A percentile compares a stretch with the other conserved stretches of the same genome.
phyloP scores from a whole-genome alignment of 2,113 vertebrate species.

The Plotosus lineatus region DNA sequence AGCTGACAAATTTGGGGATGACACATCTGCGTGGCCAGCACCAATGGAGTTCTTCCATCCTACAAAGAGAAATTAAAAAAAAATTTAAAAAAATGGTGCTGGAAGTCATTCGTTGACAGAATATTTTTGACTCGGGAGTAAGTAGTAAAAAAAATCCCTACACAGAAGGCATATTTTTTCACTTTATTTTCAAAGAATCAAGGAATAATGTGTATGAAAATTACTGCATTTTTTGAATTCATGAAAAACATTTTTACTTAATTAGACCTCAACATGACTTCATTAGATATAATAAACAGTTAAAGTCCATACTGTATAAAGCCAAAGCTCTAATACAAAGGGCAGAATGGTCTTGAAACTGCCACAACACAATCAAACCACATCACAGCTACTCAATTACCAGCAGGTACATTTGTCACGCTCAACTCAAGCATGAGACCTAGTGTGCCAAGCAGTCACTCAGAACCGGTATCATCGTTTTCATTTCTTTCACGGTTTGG shows the following conservation, averaged over 20 bases:
- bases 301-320: neutral
- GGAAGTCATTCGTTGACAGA: neutral
- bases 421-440: neutral
- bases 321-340: neutral
- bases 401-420: neutral
- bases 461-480: neutral
- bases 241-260: no score
- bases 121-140: neutral
- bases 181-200: neutral
- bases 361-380: neutral
- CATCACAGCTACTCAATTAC: neutral
- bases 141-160: neutral
- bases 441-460: neutral
- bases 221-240: no score
- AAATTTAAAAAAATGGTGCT: neutral
- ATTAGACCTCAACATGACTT: no score
- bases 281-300: neutral
- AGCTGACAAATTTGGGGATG: constrained; percentile 87
- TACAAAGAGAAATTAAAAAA: constrained; percentile 54
- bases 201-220: no score
- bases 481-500: neutral
- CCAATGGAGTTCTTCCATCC: constrained; percentile 91
- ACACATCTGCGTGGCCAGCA: constrained; percentile 96
- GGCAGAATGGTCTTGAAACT: neutral
- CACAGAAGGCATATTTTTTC: neutral